Evolutionary conservation across 2,113 vertebrate genomes (phyloP).

Genomic region (Solea senegalensis): DNA sequence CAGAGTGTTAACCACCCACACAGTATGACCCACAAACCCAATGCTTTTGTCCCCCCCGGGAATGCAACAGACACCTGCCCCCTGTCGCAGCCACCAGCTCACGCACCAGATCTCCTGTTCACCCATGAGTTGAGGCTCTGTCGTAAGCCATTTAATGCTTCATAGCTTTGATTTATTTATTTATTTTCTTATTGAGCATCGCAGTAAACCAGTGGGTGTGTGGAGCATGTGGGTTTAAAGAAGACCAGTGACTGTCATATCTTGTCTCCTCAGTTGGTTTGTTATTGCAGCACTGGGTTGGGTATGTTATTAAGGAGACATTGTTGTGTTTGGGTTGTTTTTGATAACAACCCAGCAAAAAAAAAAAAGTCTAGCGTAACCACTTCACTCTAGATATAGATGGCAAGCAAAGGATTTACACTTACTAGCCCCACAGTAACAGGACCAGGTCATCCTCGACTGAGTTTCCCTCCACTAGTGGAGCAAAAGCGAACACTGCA

Average conservation of each 20-base stretch:
- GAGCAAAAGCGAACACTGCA: no score
- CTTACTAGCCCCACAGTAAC: no score
- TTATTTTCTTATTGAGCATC: constrained; percentile 2
- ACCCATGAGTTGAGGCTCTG: background rate
- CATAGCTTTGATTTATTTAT: background rate
- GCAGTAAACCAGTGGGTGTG: constrained; percentile 17
- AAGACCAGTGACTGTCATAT: constrained; percentile 17
- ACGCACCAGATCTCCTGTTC: constrained; percentile 11
- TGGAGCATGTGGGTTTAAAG: constrained; percentile 12
- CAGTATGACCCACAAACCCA: constrained; percentile 22
- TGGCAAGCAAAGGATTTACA: no score
- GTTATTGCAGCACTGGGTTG: background rate
- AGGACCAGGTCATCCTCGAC: no score
- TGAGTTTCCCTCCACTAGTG: no score
- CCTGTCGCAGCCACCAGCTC: constrained; percentile 14
- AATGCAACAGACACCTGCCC: constrained; percentile 1
- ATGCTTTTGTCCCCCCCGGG: constrained; percentile 5
- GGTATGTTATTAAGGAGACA: constrained; percentile 12
- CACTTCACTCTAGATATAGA: no score
- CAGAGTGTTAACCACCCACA: constrained; percentile 55
- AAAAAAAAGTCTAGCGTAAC: no score
- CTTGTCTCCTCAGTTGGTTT: constrained; percentile 17
- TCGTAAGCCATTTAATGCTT: constrained; percentile 30
- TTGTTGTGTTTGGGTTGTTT: constrained; percentile 13
- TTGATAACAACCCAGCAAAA: no score